These are phyloP conservation scores for Scrobipalpa atriplicella DNA, from an alignment of 2,888 invertebrate species.

Conservation along the genomic window DNA sequence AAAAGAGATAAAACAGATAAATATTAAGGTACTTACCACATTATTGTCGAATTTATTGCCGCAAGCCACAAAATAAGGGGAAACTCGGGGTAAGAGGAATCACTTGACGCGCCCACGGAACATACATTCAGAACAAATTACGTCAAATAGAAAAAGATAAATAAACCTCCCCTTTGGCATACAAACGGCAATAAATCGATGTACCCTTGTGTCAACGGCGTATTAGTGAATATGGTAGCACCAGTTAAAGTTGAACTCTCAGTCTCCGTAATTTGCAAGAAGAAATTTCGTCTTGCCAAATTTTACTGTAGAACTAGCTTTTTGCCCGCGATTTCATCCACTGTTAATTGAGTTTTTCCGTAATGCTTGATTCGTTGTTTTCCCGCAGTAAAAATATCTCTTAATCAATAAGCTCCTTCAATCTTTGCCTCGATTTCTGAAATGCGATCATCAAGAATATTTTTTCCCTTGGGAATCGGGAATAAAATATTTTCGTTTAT, in stretches of 20 bases:
- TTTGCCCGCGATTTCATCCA: too few relatives aligned
- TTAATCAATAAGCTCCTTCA: too few relatives aligned
- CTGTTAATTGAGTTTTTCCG: too few relatives aligned
- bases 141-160: slow-evolving; percentile 73
- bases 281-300: not conserved
- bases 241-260: slow-evolving; percentile 49
- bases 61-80: slow-evolving; percentile 15
- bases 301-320: not conserved
- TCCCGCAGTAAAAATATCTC: too few relatives aligned
- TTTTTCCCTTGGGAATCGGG: too few relatives aligned
- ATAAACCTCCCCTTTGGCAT: slow-evolving; percentile 71
- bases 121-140: slow-evolving; percentile 60
- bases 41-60: slow-evolving; percentile 24
- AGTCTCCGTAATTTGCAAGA: not conserved
- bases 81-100: slow-evolving; percentile 35
- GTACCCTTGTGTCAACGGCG: slow-evolving; percentile 75
- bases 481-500: too few relatives aligned
- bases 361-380: too few relatives aligned
- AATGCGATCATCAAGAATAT: too few relatives aligned
- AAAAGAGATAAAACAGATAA: not conserved
- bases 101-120: slow-evolving; percentile 48
- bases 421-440: too few relatives aligned
- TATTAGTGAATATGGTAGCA: slow-evolving; percentile 67
- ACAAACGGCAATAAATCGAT: slow-evolving; percentile 77
- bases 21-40: slow-evolving; percentile 15